Evolutionary conservation across 2,888 invertebrate species (phyloP), one percentile per base, ranked within the genome.

Genomic region (Chloroclystis v-ata): DNA sequence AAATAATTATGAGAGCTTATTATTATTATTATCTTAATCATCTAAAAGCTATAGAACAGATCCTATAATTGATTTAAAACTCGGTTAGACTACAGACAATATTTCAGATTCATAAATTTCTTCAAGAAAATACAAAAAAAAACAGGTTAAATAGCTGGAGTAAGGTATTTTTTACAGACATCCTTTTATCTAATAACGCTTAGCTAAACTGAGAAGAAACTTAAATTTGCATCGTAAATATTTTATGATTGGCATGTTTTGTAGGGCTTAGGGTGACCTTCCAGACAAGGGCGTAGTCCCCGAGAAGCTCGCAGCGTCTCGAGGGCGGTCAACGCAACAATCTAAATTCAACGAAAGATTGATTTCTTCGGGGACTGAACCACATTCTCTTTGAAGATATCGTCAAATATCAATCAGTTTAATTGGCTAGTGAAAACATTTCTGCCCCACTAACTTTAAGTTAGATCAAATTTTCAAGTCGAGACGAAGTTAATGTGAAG

Each of bases 361-460:
- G 55, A 65, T 63, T 63, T 62, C 61, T 63, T 60, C 30, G 32
- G 59, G 55, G 56, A 58, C 38, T 57, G 14, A 51, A 47, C 33
- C 30, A 10, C 37, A 38, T 37, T 46, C 29, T 42, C 39, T 49
- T 45, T 35, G 43, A 48, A 55, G 28, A 40, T 30, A 26, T 13
- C n/a, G n/a, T 39, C 37, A 32, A 20, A 43, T 29, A 11, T 42
- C 37, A 32, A 43, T 47, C 28, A 24, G 11, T 32, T 28, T 42
- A 37, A 42, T 32, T 42, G 37, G 37, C 20, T 20, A 2, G 5
- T 20, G 20, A 20, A 20, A 20, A 20, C 20, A 20, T 20, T 20
- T 20, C 20, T 20, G 20, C 20, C 5, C 20, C 5, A 20, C 20
- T 20, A 30, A 37, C 2, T 29, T 40, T 4, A 26, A 41, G 41